These are phyloP conservation scores for Cryptotis parvus DNA, from an alignment of 2,113 vertebrate species.

Conservation along the genomic window DNA sequence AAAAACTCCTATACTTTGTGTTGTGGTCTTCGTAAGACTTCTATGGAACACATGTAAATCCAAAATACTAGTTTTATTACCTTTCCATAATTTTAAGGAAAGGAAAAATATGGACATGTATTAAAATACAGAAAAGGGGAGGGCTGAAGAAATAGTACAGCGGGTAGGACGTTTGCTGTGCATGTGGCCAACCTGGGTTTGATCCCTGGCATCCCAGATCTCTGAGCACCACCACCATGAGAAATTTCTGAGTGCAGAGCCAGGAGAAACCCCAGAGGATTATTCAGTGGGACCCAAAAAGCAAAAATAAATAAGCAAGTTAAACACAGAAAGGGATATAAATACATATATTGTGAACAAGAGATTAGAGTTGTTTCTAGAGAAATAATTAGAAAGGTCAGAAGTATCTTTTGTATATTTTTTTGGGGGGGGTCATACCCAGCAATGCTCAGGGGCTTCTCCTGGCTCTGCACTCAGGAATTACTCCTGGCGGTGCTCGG, in stretches of 20 bases:
- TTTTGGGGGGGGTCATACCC: no score
- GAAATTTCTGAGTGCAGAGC: no score
- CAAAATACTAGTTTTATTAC: no score
- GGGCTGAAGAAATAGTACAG: no score
- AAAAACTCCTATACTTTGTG: constrained; percentile 35
- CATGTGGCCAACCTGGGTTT: background rate
- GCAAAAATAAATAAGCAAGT: no score
- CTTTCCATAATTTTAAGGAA: background rate
- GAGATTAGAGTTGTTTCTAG: background rate
- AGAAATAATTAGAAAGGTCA: constrained; percentile 45
- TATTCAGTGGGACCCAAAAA: no score
- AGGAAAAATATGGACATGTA: background rate
- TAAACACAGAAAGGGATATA: background rate
- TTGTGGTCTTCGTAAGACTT: background rate
- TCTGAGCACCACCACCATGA: no score
- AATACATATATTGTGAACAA: background rate
- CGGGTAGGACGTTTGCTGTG: background rate
- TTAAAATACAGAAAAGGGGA: background rate
- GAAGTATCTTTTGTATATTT: background rate
- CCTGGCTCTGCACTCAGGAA: no score
- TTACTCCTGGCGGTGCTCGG: no score
- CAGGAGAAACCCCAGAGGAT: no score
- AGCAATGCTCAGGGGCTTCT: no score
- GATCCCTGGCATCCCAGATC: no score
- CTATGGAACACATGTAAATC: constrained; percentile 33